Evolutionary conservation across 2,797 vertebrate genomes (phyloP).

Genomic region (Gadopsis bispinosus): DNA sequence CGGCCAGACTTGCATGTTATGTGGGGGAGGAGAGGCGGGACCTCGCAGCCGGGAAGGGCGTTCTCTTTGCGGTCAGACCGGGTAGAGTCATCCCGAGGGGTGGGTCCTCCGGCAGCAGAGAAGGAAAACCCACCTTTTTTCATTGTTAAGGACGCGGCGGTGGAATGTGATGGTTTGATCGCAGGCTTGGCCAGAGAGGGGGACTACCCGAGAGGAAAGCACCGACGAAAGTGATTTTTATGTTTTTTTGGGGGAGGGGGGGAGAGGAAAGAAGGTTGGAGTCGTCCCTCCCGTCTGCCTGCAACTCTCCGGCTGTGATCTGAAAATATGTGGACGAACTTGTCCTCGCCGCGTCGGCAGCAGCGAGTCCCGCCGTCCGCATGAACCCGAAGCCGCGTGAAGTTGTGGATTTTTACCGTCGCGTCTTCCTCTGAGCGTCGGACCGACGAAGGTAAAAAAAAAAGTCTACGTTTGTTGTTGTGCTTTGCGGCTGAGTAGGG

Average conservation of each 20-base stretch:
- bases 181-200: slow-evolving; percentile 73
- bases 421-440: slow-evolving; percentile 32
- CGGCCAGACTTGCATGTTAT: slow-evolving; percentile 42
- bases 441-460: slow-evolving; percentile 63
- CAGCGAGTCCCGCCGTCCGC: slow-evolving; percentile 61
- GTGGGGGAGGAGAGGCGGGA: slow-evolving; percentile 79
- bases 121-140: slow-evolving; percentile 87
- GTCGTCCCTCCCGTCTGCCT: neutral
- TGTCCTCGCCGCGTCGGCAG: slow-evolving; percentile 62
- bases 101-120: slow-evolving; percentile 80
- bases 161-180: slow-evolving; percentile 88
- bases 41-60: slow-evolving; percentile 83
- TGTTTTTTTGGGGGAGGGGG: too few relatives aligned
- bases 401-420: slow-evolving; percentile 76
- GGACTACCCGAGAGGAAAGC: slow-evolving; percentile 70
- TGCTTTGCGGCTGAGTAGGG: slow-evolving; percentile 5
- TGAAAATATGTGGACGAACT: slow-evolving; percentile 74
- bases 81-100: slow-evolving; percentile 84
- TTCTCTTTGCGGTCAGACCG: slow-evolving; percentile 84
- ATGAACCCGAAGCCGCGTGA: slow-evolving; percentile 52
- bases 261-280: too few relatives aligned
- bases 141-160: slow-evolving; percentile 86
- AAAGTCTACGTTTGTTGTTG: too few relatives aligned
- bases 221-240: slow-evolving; percentile 48
- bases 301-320: slow-evolving; percentile 44